Base-by-base conservation (phyloP, 2,113 vertebrate species). In the Cichladusa arquata region DNA sequence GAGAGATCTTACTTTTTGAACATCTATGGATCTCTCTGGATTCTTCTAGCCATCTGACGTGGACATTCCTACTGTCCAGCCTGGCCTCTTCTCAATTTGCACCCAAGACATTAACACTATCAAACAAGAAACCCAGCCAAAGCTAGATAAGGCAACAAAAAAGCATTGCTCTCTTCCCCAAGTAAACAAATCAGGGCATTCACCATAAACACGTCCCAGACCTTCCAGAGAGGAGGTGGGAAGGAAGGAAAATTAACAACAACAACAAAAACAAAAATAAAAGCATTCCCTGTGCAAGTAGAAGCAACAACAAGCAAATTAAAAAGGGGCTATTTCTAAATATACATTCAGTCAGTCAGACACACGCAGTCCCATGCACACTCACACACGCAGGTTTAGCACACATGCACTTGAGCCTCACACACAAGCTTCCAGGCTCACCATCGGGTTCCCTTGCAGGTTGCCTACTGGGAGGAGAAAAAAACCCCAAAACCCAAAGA, bases 111-210 rank as follows among this genome's bases (percentile, higher is more conserved):
- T 97, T 93, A 95, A 93, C 44, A 42, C 88, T 95, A 96, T 97
- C 96, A 96, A 97, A 97, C 92, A 98, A 92, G 96, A 98, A 98
- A 98, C 96, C 96, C 97, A 98, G 97, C 98, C 97, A 97, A 93
- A 97, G 98, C 97, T 98, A 96, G 97, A 97, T 98, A 98, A 98
- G 98, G 98, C 98, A 98, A 98, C 98, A 97, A 97, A 98, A 96
- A 98, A 98, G 96, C 97, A 98, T 97, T 93, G 92, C 89, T 97
- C 91, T 97, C 97, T 98, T 98, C 94, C 96, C 97, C 97, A 96
- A 95, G 98, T 97, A 97, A 98, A 98, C 97, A 97, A 95, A 97
- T 92, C 84, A 93, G 95, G 81, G 83, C 95, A 97, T 97, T 97
- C 78, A 88, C 87, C 90, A 66, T 58, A 92, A 97, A 93, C 29